These are phyloP conservation scores for Anticlea derivata DNA, from an alignment of 2,888 invertebrate species.

Conservation along the genomic window DNA sequence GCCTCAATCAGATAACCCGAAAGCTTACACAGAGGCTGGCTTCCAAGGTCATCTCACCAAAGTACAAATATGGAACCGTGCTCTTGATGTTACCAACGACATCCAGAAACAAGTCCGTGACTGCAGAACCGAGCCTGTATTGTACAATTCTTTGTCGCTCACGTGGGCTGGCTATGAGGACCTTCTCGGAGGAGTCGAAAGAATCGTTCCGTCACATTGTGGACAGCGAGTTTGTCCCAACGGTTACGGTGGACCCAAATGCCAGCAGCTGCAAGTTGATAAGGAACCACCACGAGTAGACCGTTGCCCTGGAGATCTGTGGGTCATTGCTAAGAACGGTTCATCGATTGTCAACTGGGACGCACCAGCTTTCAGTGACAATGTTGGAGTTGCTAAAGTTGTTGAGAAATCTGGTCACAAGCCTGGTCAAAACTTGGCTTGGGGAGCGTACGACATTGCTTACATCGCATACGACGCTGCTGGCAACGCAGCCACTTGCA, in stretches of 20 bases:
- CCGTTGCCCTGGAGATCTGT: slow-evolving; percentile 96
- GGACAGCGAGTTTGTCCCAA: slow-evolving; percentile 95
- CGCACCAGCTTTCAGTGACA: slow-evolving; percentile 95
- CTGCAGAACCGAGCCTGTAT: slow-evolving; percentile 95
- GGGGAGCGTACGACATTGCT: slow-evolving; percentile 96
- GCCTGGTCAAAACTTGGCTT: slow-evolving; percentile 93
- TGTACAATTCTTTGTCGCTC: slow-evolving; percentile 92
- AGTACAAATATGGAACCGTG: slow-evolving; percentile 96
- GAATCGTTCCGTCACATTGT: slow-evolving; percentile 95
- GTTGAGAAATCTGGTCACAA: slow-evolving; percentile 93
- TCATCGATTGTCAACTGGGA: slow-evolving; percentile 96
- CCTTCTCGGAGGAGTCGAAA: slow-evolving; percentile 93
- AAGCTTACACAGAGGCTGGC: slow-evolving; percentile 93
- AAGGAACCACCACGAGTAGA: slow-evolving; percentile 94
- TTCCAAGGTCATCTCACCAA: slow-evolving; percentile 98
- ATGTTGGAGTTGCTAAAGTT: slow-evolving; percentile 91
- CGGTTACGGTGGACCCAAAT: slow-evolving; percentile 93
- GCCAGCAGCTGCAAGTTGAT: slow-evolving; percentile 92
- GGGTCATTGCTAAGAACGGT: slow-evolving; percentile 96
- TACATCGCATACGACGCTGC: slow-evolving; percentile 97
- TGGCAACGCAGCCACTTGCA: slow-evolving; percentile 95
- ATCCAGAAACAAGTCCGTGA: slow-evolving; percentile 97
- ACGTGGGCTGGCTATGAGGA: slow-evolving; percentile 98
- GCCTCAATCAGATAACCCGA: slow-evolving; percentile 91
- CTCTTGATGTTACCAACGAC: slow-evolving; percentile 95